Evolutionary conservation across 2,888 invertebrate species (phyloP).

Genomic region (Spilosoma lubricipeda): DNA sequence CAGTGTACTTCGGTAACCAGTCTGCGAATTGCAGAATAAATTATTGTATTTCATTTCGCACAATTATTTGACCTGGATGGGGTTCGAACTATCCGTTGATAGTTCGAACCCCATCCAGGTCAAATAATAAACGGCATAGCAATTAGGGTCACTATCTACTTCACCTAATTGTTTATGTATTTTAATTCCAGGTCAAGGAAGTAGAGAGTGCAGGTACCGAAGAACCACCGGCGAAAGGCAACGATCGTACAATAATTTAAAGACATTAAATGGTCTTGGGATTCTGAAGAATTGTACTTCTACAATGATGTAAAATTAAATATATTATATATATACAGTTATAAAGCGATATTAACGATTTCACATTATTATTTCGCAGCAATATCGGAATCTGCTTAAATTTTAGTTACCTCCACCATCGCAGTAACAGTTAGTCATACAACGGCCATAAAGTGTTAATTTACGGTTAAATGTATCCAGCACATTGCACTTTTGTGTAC

Average conservation of each 20-base stretch:
- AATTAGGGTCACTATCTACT: too few relatives aligned
- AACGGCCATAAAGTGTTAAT: neutral
- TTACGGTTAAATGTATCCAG: neutral
- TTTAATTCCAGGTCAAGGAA: conserved; percentile 7
- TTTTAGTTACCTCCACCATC: neutral
- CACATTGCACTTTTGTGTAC: neutral
- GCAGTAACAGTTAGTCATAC: neutral
- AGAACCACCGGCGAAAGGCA: neutral
- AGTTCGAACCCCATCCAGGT: too few relatives aligned
- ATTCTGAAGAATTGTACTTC: too few relatives aligned
- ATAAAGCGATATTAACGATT: neutral
- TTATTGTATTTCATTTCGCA: too few relatives aligned
- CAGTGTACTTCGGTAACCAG: too few relatives aligned
- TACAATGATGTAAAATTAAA: too few relatives aligned
- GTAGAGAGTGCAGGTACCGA: neutral
- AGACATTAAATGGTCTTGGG: neutral
- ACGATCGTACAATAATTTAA: neutral
- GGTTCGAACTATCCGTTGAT: too few relatives aligned
- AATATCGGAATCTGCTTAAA: neutral
- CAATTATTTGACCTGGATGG: too few relatives aligned
- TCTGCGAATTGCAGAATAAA: too few relatives aligned
- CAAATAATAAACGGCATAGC: too few relatives aligned
- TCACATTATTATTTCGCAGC: neutral
- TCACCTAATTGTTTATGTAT: neutral
- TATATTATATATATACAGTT: too few relatives aligned